These are phyloP conservation scores for Phaedon cochleariae DNA, from an alignment of 2,888 invertebrate species.

Conservation along the genomic window DNA sequence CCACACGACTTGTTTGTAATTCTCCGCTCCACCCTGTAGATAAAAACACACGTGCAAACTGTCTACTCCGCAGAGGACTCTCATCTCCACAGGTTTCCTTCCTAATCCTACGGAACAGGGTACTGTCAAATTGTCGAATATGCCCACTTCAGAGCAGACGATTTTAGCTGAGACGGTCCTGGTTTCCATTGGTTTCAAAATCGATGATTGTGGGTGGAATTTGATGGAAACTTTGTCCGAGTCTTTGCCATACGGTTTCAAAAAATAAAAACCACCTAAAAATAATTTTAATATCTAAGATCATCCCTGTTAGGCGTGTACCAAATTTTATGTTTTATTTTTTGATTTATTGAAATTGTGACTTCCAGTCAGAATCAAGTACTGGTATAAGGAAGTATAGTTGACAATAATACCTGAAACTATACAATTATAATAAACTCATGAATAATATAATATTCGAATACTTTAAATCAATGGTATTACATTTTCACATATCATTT, in stretches of 20 bases:
- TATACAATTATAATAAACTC: too few species aligned
- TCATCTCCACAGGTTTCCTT: conserved; percentile 50
- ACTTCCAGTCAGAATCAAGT: too few species aligned
- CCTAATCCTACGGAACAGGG: conserved; percentile 57
- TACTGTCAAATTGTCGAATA: conserved; percentile 55
- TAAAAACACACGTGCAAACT: conserved; percentile 56
- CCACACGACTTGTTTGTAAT: conserved; percentile 46
- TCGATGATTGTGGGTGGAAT: conserved; percentile 52
- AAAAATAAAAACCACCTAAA: conserved; percentile 49
- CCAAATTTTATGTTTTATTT: too few species aligned
- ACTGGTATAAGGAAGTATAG: too few species aligned
- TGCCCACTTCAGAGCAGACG: conserved; percentile 54
- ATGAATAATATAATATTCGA: too few species aligned
- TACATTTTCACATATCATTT: too few species aligned
- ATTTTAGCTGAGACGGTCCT: conserved; percentile 49
- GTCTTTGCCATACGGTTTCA: conserved; percentile 52
- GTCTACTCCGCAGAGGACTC: conserved; percentile 56
- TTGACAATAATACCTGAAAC: too few species aligned
- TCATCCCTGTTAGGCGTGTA: too few species aligned
- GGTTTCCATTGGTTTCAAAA: conserved; percentile 45
- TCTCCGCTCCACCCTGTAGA: conserved; percentile 48
- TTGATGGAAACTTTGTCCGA: conserved; percentile 49
- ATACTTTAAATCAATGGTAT: too few species aligned
- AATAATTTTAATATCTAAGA: background rate
- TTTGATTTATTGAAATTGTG: too few species aligned